A percentile compares a stretch with the other conserved stretches of the same genome.
Conservation (phyloP, 2,888 invertebrate genomes). For the Platynereis dumerilii region DNA sequence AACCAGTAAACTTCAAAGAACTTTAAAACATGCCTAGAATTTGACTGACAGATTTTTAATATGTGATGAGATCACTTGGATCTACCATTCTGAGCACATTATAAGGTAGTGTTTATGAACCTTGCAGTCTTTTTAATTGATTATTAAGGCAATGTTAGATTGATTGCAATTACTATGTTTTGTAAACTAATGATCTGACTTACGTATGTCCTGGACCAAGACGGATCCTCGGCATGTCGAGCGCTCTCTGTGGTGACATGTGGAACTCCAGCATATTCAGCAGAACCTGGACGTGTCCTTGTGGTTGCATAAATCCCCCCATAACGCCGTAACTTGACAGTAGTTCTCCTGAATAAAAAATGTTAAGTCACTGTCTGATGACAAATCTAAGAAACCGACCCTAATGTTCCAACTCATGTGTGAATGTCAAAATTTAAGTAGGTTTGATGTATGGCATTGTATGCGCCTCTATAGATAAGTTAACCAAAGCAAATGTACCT, state of each 20-base stretch:
- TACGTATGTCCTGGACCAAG: conserved; percentile 31
- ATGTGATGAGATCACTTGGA: too few species aligned
- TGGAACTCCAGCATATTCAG: conserved; percentile 58
- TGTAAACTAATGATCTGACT: too few species aligned
- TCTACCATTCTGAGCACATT: too few species aligned
- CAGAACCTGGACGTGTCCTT: conserved; percentile 61
- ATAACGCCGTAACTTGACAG: conserved; percentile 58
- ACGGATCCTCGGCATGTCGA: conserved; percentile 52
- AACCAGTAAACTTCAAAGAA: too few species aligned
- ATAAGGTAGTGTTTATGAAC: too few species aligned
- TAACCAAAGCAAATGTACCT: too few species aligned
- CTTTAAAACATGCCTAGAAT: too few species aligned
- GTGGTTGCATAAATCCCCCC: conserved; percentile 63
- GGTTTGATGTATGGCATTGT: neutral
- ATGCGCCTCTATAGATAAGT: too few species aligned
- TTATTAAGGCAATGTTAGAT: too few species aligned
- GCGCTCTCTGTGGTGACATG: conserved; percentile 55
- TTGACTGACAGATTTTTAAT: too few species aligned
- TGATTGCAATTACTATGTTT: too few species aligned
- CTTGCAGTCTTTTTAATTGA: too few species aligned
- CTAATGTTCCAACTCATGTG: neutral
- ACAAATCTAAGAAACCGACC: neutral
- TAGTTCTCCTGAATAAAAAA: conserved; percentile 48
- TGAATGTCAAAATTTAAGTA: neutral
- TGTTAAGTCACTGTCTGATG: neutral